A percentile compares a stretch with the other conserved stretches of the same genome.
phyloP scores from a whole-genome alignment of 2,113 vertebrate species.

The Neogobius melanostomus region DNA sequence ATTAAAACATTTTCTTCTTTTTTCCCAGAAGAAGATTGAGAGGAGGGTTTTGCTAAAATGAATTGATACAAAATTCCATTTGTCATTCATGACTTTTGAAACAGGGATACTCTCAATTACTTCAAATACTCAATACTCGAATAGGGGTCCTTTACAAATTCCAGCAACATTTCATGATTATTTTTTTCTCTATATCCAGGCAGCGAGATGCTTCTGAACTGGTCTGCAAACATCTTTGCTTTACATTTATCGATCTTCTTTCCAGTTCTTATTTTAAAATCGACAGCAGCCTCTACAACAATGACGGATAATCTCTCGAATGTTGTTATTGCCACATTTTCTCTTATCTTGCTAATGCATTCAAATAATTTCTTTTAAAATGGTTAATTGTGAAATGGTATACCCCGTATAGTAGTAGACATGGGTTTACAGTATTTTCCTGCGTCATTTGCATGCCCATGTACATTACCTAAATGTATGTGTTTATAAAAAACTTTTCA shows the following conservation, averaged over 20 bases:
- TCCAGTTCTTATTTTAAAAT: neutral
- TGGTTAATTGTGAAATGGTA: conserved; percentile 24
- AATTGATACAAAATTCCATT: too few relatives aligned
- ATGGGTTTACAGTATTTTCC: conserved; percentile 32
- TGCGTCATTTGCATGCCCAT: conserved; percentile 28
- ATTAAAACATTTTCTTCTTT: too few relatives aligned
- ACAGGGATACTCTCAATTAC: neutral
- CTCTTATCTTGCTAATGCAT: neutral
- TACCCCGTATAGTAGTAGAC: conserved; percentile 1
- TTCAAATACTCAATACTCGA: neutral
- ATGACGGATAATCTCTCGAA: conserved; percentile 4
- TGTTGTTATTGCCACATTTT: neutral
- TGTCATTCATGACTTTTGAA: neutral
- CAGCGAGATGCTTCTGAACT: conserved; percentile 4
- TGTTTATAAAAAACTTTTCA: conserved; percentile 16
- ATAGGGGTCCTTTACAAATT: neutral
- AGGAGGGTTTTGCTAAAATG: neutral
- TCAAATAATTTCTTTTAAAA: neutral
- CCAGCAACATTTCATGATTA: neutral
- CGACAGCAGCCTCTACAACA: neutral
- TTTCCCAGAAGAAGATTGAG: too few relatives aligned
- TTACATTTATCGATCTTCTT: neutral
- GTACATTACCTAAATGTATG: conserved; percentile 26
- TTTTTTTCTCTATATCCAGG: neutral
- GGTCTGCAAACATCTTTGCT: neutral